Base-by-base conservation (phyloP, 2,888 invertebrate species). In the Mythimna loreyi region DNA sequence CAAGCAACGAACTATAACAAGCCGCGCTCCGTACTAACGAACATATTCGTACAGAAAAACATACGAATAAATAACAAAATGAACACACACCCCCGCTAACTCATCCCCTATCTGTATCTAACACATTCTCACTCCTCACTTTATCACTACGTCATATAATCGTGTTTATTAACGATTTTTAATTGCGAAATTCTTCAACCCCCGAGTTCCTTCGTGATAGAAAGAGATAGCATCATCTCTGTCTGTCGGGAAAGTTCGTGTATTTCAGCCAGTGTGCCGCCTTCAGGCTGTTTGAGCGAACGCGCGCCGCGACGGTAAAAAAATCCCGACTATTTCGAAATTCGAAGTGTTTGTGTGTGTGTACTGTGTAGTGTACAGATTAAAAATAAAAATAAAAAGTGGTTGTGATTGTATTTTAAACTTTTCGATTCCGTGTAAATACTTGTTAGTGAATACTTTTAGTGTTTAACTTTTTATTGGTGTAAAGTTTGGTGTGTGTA, bases 141-240 rank as follows among this genome's bases (percentile, higher is more conserved):
- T 84, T 73, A 83, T 81, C 68, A 69, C 69, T 67, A 77, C 76
- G 73, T 74, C 74, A 75, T 80, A 72, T 85, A 85, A 87, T 85
- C 81, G 69, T 87, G 85, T 88, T 87, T 89, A 85, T 84, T 86
- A 89, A 89, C 85, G 88, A 88, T 87, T 89, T 88, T 86, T 87
- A 88, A 89, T 89, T 89, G 87, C 83, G 67, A 85, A 90, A 87
- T 88, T 87, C 83, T 81, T 86, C 67, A 80, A 83, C 75, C 83
- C 72, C 62, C 77, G 81, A 69, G 81, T 80, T 86, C 75, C 81
- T 84, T 82, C 69, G 74, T 47, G 80, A 45, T 53, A 40, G 83
- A 87, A 63, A 67, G 85, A 66, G 87, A 88, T 23, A 62, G 69
- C 68, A 30, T 1, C 60, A 64, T 47, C 75, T 50, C 64, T 64